Percentiles rank a stretch among this genome's conserved stretches.
phyloP scores from a whole-genome alignment of 1,140 invertebrate species.

The Drosophila azteca region DNA sequence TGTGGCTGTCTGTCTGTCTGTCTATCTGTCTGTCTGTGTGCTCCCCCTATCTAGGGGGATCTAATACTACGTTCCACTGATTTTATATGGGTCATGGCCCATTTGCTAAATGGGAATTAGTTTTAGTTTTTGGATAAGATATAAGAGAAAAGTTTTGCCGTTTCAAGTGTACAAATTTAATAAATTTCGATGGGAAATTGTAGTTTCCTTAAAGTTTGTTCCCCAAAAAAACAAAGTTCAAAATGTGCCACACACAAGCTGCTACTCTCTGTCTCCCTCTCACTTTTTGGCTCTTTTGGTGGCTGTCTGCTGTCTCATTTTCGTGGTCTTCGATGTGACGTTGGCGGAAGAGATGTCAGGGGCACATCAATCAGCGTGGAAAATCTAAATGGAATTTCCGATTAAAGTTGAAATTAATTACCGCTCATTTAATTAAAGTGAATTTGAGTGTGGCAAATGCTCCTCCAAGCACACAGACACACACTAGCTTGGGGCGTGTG shows the following conservation, averaged over 20 bases:
- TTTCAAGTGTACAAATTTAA: too few relatives aligned
- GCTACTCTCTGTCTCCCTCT: neutral
- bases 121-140: constrained; percentile 11
- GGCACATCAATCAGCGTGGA: constrained; percentile 76
- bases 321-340: constrained; percentile 50
- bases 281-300: constrained; percentile 2
- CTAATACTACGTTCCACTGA: constrained; percentile 39
- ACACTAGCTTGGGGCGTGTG: neutral
- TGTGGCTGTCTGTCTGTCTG: constrained; percentile 6
- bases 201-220: too few relatives aligned
- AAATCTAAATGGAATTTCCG: constrained; percentile 83
- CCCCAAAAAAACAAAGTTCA: too few relatives aligned
- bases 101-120: constrained; percentile 45
- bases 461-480: constrained; percentile 20
- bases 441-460: constrained; percentile 58
- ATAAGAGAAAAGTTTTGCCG: too few relatives aligned
- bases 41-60: neutral
- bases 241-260: too few relatives aligned
- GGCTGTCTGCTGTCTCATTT: constrained; percentile 28
- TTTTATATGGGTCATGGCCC: constrained; percentile 75
- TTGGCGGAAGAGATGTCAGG: constrained; percentile 72
- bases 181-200: too few relatives aligned
- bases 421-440: constrained; percentile 82
- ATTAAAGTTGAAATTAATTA: constrained; percentile 83
- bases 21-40: neutral